Evolutionary conservation across 1,140 invertebrate species (phyloP), one percentile per base, ranked within the genome.

Genomic region (Leptopilina clavipes): DNA sequence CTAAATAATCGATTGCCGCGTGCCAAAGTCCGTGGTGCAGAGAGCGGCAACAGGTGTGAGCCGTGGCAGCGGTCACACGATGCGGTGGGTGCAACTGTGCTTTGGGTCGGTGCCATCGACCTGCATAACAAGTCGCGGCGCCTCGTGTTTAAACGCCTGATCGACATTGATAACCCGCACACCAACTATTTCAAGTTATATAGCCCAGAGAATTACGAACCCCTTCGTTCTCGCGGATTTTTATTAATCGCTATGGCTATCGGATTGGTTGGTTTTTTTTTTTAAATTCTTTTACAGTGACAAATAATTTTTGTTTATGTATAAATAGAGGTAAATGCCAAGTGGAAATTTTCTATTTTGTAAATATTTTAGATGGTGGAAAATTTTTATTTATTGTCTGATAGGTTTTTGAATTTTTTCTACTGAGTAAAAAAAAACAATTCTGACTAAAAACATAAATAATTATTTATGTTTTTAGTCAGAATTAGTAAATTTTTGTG

Each of bases 1-100:
- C 86, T 85, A 87, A 89, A 87, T 88, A 89, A 89, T 89, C 88
- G 88, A 88, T 88, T 82, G 86, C 83, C 84, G 82, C 80, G 81
- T 75, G 74, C 75, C 81, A 76, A 85, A 84, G 79, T 82, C 83
- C 79, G 81, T 78, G 79, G 75, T 59, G 78, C 80, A 76, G 77
- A 31, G 25, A 31, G 73, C 83, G 80, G 85, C 87, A 87, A 86
- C 86, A 87, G 85, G 86, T 86, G 85, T 77, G 81, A 81, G 73
- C 72, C 52, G 77, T 48, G 8, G 82, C 37, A 82, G 37, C 72
- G 73, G 80, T 84, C 82, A 87, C 86, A 86, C 82, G 86, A 81
- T 82, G 86, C 79, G 74, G 22, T n/a, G 25, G 8, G 54, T 25
- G 25, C 12, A 11, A 19, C 40, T 52, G 40, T n/a, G 71, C 37